Evolutionary conservation across 2,113 vertebrate species (phyloP).

Genomic region (Forbesichthys agassizii): DNA sequence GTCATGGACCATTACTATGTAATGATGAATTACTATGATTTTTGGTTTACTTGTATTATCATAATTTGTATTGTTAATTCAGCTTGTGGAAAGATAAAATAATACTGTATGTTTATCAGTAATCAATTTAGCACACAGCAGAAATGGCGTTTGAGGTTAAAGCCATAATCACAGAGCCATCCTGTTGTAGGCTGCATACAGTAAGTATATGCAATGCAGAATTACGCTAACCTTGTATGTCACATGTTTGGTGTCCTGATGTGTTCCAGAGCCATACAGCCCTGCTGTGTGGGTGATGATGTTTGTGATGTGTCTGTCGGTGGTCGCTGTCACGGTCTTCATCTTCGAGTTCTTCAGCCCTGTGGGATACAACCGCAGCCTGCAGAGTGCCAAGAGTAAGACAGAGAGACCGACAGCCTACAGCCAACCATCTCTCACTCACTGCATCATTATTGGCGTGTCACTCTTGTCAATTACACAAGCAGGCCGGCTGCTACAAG

Average conservation of each 20-base stretch:
- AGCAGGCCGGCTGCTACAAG: slow-evolving; percentile 30
- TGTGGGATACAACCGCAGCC: slow-evolving; percentile 85
- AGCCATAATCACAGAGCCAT: too few relatives aligned
- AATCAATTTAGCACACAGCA: too few relatives aligned
- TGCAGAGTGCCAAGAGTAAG: slow-evolving; percentile 89
- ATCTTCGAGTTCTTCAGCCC: slow-evolving; percentile 93
- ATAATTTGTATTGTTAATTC: too few relatives aligned
- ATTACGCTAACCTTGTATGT: neutral
- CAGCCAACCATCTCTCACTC: slow-evolving; percentile 29
- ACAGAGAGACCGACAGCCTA: slow-evolving; percentile 14
- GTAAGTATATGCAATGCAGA: too few relatives aligned
- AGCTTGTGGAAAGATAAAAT: too few relatives aligned
- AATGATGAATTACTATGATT: too few relatives aligned
- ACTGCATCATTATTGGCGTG: slow-evolving; percentile 37
- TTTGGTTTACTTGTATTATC: too few relatives aligned
- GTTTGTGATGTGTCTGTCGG: slow-evolving; percentile 96
- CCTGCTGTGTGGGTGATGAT: slow-evolving; percentile 97
- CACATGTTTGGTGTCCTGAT: neutral
- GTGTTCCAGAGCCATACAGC: slow-evolving; percentile 86
- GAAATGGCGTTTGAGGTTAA: too few relatives aligned
- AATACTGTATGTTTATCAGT: too few relatives aligned
- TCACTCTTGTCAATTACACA: slow-evolving; percentile 44
- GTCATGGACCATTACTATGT: too few relatives aligned
- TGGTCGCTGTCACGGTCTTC: slow-evolving; percentile 93
- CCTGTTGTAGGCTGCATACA: too few relatives aligned